phyloP scores from a whole-genome alignment of 2,797 vertebrate genomes.

The Natrix natrix region DNA sequence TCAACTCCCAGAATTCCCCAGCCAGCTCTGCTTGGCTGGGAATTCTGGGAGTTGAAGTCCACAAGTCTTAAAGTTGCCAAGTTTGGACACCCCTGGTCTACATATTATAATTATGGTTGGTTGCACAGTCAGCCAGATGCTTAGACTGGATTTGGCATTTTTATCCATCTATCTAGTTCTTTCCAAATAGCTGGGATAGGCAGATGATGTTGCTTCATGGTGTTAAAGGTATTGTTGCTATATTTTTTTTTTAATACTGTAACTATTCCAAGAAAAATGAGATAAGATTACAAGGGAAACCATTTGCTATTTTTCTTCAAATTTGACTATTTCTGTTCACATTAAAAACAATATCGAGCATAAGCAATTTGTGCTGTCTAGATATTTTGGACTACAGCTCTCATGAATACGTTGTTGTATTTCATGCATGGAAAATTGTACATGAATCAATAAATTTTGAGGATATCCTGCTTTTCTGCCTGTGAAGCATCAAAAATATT shows the following conservation, averaged over 20 bases:
- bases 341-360: not conserved
- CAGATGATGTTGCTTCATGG: not conserved
- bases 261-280: not conserved
- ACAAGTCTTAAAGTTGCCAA: no score
- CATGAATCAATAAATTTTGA: not conserved
- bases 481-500: not conserved
- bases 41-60: no score
- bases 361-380: not conserved
- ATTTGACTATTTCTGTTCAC: not conserved
- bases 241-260: not conserved
- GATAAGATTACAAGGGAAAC: not conserved
- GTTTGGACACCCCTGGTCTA: no score
- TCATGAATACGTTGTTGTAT: not conserved
- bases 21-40: no score
- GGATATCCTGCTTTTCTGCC: not conserved
- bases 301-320: not conserved
- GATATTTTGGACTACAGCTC: not conserved
- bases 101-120: not conserved
- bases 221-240: not conserved
- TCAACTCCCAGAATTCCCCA: no score
- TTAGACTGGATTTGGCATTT: not conserved
- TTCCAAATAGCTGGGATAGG: not conserved
- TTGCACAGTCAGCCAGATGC: not conserved
- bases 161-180: not conserved
- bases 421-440: not conserved